Conservation (phyloP, 2,888 invertebrate species). For the Acanthococcus lagerstroemiae region DNA sequence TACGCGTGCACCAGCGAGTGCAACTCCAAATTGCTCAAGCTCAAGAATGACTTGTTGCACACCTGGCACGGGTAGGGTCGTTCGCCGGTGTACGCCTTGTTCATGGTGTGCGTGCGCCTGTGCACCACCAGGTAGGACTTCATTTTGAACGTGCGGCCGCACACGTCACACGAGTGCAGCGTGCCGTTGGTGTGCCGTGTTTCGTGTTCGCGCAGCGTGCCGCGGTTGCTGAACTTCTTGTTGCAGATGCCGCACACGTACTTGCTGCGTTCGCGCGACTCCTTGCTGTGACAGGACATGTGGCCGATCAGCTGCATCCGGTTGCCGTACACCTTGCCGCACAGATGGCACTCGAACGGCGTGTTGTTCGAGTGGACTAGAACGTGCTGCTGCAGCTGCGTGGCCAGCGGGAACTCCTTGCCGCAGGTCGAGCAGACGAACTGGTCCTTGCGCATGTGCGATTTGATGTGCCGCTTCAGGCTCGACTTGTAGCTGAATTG, state of each 20-base stretch:
- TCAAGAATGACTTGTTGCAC: slow-evolving; percentile 34
- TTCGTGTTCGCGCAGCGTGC: slow-evolving; percentile 33
- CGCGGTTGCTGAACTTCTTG: slow-evolving; percentile 34
- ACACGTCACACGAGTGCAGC: slow-evolving; percentile 34
- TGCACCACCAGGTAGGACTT: slow-evolving; percentile 35
- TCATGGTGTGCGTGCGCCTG: slow-evolving; percentile 34
- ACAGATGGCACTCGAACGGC: slow-evolving; percentile 33
- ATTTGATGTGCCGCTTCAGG: slow-evolving; percentile 32
- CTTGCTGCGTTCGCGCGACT: slow-evolving; percentile 33
- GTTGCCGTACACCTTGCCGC: slow-evolving; percentile 34
- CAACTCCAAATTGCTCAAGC: slow-evolving; percentile 34
- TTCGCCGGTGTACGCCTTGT: slow-evolving; percentile 34
- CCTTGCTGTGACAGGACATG: slow-evolving; percentile 34
- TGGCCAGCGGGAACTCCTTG: slow-evolving; percentile 32
- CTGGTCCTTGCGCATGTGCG: slow-evolving; percentile 33
- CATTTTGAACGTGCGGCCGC: slow-evolving; percentile 35
- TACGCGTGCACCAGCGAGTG: slow-evolving; percentile 34
- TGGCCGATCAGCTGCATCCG: slow-evolving; percentile 34
- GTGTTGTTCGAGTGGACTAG: slow-evolving; percentile 33
- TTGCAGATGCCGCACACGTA: slow-evolving; percentile 33
- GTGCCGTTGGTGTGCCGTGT: slow-evolving; percentile 33
- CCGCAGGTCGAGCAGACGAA: slow-evolving; percentile 33
- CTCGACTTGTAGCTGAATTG: slow-evolving; percentile 30
- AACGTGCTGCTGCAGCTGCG: slow-evolving; percentile 34
- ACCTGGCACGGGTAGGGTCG: slow-evolving; percentile 33